Conservation (phyloP, 2,888 invertebrate genomes). For the Lucinisca nassula region DNA sequence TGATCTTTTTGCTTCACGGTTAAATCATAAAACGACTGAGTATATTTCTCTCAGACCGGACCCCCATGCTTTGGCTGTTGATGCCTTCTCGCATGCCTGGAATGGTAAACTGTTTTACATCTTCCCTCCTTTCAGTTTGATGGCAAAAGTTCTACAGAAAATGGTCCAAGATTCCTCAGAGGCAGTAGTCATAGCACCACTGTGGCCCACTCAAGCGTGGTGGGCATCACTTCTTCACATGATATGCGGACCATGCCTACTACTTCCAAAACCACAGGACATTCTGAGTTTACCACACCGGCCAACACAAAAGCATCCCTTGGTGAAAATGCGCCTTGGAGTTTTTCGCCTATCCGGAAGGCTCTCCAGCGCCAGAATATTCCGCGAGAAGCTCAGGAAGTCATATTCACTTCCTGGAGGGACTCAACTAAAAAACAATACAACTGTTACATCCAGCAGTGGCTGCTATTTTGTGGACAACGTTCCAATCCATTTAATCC, state of each 20-base stretch:
- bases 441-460: slow-evolving; percentile 14
- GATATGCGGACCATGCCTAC: neutral
- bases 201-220: slow-evolving; percentile 51
- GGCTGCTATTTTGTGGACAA: slow-evolving; percentile 24
- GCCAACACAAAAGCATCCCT: neutral
- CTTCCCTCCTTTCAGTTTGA: slow-evolving; percentile 66
- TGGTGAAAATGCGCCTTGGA: slow-evolving; percentile 18
- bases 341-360: slow-evolving; percentile 25
- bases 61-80: slow-evolving; percentile 42
- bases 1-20: slow-evolving; percentile 57
- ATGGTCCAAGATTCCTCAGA: slow-evolving; percentile 23
- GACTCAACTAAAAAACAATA: slow-evolving; percentile 24
- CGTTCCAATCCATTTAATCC: slow-evolving; percentile 31
- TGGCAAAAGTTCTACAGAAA: slow-evolving; percentile 30
- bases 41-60: slow-evolving; percentile 58
- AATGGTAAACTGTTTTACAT: slow-evolving; percentile 21
- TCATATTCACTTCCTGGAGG: slow-evolving; percentile 7
- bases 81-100: slow-evolving; percentile 60
- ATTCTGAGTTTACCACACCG: neutral
- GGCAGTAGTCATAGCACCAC: slow-evolving; percentile 34
- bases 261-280: slow-evolving; percentile 24
- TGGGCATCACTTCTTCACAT: slow-evolving; percentile 4
- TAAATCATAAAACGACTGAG: slow-evolving; percentile 37
- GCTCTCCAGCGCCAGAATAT: neutral
- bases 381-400: neutral